Conservation (phyloP, 2,888 invertebrate genomes). For the Mechanitis messenoides region DNA sequence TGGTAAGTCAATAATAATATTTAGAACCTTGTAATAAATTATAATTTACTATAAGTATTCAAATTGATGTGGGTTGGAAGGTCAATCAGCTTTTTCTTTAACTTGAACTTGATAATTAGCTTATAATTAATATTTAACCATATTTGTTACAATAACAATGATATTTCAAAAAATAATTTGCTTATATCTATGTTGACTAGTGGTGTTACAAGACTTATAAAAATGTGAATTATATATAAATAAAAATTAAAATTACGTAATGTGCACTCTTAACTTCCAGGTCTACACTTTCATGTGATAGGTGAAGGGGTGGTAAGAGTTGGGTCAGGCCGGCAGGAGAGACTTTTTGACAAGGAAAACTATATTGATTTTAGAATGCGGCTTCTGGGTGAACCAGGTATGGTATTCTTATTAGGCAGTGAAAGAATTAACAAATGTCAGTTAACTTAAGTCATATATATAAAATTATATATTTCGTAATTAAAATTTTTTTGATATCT, state of each 20-base stretch:
- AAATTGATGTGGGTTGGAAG: slow-evolving; percentile 23
- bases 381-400: slow-evolving; percentile 89
- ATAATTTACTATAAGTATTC: slow-evolving; percentile 8
- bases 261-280: slow-evolving; percentile 60
- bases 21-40: neutral
- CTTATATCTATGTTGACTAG: too few relatives aligned
- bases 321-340: slow-evolving; percentile 87
- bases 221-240: too few relatives aligned
- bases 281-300: slow-evolving; percentile 94
- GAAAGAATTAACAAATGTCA: too few relatives aligned
- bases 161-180: too few relatives aligned
- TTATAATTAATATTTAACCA: neutral
- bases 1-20: slow-evolving; percentile 71
- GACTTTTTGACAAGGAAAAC: slow-evolving; percentile 93
- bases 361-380: slow-evolving; percentile 97
- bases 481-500: too few relatives aligned
- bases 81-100: neutral
- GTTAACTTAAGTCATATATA: too few relatives aligned
- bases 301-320: slow-evolving; percentile 96
- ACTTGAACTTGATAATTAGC: neutral
- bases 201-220: too few relatives aligned
- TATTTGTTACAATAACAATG: too few relatives aligned
- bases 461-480: too few relatives aligned
- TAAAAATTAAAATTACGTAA: too few relatives aligned
- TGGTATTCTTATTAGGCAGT: neutral